These are phyloP conservation scores for Drosophila repletoides DNA, from an alignment of 1,140 invertebrate species.

Conservation along the genomic window DNA sequence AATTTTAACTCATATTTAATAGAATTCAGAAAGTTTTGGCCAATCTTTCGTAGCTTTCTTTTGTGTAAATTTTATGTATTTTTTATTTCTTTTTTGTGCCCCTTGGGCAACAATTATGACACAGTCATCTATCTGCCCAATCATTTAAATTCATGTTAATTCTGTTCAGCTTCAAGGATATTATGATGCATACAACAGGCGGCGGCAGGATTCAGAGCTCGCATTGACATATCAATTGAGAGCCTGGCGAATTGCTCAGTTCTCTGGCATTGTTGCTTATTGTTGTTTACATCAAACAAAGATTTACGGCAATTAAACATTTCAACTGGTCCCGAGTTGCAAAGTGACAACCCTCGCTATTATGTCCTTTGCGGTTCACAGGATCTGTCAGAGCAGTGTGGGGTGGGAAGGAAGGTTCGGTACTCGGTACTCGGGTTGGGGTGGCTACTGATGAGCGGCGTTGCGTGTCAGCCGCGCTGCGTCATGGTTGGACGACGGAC, in stretches of 20 bases:
- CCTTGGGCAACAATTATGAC: conserved; percentile 39
- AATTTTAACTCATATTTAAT: background rate
- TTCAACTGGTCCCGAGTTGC: conserved; percentile 17
- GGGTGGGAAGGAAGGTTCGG: too few relatives aligned
- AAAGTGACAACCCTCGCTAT: conserved; percentile 74
- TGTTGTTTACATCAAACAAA: conserved; percentile 82
- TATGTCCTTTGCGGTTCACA: conserved; percentile 76
- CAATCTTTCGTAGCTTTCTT: background rate
- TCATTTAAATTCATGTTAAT: conserved; percentile 7
- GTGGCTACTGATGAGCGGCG: conserved; percentile 38
- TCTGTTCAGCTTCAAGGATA: conserved; percentile 22
- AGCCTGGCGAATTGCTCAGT: conserved; percentile 60
- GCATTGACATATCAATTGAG: conserved; percentile 71
- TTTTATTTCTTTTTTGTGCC: background rate
- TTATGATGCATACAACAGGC: conserved; percentile 51
- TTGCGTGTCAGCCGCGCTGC: conserved; percentile 56
- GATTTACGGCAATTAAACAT: conserved; percentile 82
- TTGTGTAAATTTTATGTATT: background rate
- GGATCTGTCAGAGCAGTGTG: conserved; percentile 36
- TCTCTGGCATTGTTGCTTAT: conserved; percentile 49
- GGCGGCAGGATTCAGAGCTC: conserved; percentile 4
- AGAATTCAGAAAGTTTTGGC: background rate
- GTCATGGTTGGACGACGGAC: conserved; percentile 19
- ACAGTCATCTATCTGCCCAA: conserved; percentile 19
- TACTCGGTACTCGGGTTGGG: too few relatives aligned